Evolutionary conservation across 23 tunicate genomes (phyloP).

Genomic region (Trididemnum miniatum): DNA sequence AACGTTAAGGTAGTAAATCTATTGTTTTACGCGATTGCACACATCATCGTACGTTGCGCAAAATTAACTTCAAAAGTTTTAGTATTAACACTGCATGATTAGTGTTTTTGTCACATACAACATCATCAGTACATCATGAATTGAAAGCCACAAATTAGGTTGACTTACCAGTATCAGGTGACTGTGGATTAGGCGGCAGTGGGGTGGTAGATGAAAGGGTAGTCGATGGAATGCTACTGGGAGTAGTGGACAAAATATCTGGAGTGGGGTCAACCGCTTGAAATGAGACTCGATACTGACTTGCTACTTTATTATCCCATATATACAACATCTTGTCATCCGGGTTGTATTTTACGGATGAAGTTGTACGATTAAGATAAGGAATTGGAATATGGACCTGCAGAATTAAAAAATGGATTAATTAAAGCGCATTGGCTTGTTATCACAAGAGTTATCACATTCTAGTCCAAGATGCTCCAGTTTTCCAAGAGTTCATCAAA

Average conservation of each 20-base stretch:
- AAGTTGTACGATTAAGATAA: conserved; percentile 45
- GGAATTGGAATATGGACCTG: conserved; percentile 78
- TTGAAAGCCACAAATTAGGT: too few species aligned
- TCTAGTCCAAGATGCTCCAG: too few species aligned
- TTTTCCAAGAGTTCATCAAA: too few species aligned
- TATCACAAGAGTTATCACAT: background rate
- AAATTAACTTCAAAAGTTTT: too few species aligned
- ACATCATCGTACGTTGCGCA: too few species aligned
- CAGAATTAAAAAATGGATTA: background rate
- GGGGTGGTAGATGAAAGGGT: conserved; percentile 14
- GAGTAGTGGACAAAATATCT: conserved; percentile 4
- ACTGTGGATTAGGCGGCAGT: background rate
- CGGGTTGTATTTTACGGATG: conserved; percentile 85
- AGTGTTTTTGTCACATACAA: too few species aligned
- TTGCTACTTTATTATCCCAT: conserved; percentile 68
- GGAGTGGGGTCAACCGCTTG: conserved; percentile 26
- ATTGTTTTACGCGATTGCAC: too few species aligned
- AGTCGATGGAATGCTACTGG: conserved; percentile 39
- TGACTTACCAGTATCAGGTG: too few species aligned
- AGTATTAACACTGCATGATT: too few species aligned
- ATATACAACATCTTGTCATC: conserved; percentile 65
- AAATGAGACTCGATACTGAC: conserved; percentile 65
- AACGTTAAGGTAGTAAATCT: too few species aligned
- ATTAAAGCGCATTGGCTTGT: background rate
- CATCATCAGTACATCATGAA: too few species aligned